Base-by-base conservation (phyloP, 2,888 invertebrate genomes). In the Acanthosepion esculentum region DNA sequence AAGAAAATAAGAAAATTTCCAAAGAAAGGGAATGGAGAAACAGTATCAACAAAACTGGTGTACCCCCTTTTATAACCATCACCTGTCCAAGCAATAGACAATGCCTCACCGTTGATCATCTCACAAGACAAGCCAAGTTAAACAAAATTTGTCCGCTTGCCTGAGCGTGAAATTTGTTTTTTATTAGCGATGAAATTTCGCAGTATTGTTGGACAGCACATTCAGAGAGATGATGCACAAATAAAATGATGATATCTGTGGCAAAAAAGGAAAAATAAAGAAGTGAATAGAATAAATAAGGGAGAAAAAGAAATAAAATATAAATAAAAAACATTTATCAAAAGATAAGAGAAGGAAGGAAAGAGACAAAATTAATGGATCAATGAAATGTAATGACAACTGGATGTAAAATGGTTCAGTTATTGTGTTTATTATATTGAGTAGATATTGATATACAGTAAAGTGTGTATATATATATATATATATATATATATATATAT, bases 161-260 rank as follows among this genome's bases (percentile, higher is more conserved):
- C 78, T 78, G n/a, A 78, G 78, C 78, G 10, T 78, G 78, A 78
- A 78, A 78, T 78, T 78, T 78, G 78, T 78, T 78, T 78, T 78
- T 78, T 78, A 78, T 78, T 78, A 33, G 78, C n/a, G 78, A 78
- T 78, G 78, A 78, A 78, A 78, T 78, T 33, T 78, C 5, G 78
- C n/a, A 15, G 78, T 33, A 78, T 78, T 78, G 78, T 78, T n/a
- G 78, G 78, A 78, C 78, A 18, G 78, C 78, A 18, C 78, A 78
- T 78, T 78, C 78, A 78, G 78, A 12, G 78, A 18, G n/a, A 33
- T 78, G 78, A 12, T 78, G 78, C 78, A 78, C n/a, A 33, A 78
- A 78, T n/a, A 78, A 78, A 78, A 78, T 78, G 78, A 78, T n/a
- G 78, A 33, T 78, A 78, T 78, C 78, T 6, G 12, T 3, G n/a